These are phyloP conservation scores for Theretra japonica DNA, from an alignment of 2,888 invertebrate species.

Conservation along the genomic window DNA sequence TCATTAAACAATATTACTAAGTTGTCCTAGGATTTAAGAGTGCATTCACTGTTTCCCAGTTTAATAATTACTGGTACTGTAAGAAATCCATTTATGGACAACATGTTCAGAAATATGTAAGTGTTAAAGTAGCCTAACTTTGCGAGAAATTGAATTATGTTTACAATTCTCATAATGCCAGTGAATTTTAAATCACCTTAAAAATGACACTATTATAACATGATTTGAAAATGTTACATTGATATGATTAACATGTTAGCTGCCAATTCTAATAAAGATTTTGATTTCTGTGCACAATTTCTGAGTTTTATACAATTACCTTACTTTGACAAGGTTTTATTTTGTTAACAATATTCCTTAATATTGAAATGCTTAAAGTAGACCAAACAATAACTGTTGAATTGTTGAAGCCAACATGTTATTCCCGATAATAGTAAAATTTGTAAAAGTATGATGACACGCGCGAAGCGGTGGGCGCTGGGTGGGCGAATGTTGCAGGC, in stretches of 20 bases:
- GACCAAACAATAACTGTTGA: background rate
- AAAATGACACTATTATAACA: background rate
- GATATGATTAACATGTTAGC: background rate
- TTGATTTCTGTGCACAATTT: background rate
- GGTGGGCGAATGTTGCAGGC: background rate
- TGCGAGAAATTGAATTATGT: too few relatives aligned
- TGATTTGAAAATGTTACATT: background rate
- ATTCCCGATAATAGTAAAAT: background rate
- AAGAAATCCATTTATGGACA: too few relatives aligned
- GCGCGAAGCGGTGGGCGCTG: constrained; percentile 20
- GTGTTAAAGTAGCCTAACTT: too few relatives aligned
- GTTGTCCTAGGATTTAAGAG: too few relatives aligned
- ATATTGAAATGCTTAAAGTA: too few relatives aligned
- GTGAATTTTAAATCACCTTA: background rate
- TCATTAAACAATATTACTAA: too few relatives aligned
- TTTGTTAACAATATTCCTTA: background rate
- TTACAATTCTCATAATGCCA: background rate
- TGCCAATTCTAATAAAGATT: background rate
- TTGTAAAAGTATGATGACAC: constrained; percentile 13
- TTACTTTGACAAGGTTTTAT: background rate
- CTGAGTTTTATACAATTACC: too few relatives aligned
- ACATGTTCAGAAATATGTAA: too few relatives aligned
- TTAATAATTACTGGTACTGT: too few relatives aligned
- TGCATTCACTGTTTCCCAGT: too few relatives aligned
- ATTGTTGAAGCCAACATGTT: background rate